Evolutionary conservation across 2,888 invertebrate species (phyloP), one percentile per base, ranked within the genome.

Genomic region (Campoletis raptor): DNA sequence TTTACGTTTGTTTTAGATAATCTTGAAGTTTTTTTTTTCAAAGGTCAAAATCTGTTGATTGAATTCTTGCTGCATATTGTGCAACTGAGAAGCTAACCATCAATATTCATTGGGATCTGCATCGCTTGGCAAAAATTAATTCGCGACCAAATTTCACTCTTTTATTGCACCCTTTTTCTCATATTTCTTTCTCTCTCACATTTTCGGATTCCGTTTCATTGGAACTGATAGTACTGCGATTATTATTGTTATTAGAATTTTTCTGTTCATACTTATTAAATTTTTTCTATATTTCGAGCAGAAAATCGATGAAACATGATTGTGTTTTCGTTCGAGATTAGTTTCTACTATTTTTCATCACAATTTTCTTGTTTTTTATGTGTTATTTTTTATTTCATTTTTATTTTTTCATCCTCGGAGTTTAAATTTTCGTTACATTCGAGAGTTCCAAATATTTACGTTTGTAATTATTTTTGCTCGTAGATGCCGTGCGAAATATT

Each of bases 381-480:
- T n/a, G n/a, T n/a, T n/a, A n/a, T n/a, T n/a, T n/a, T n/a, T n/a
- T n/a, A n/a, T n/a, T n/a, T n/a, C n/a, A n/a, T n/a, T n/a, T n/a
- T 57, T 57, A 24, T 10, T 24, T 54, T 21, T 24, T 10, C 1
- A n/a, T 66, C 64, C 30, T 9, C 12, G 8, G 5, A 64, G 30
- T 37, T 8, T 18, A 0, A 40, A 10, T 36, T 57, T n/a, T 21
- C 15, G 42, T 4, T 40, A 74, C 15, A 9, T 12, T 15, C 61
- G 8, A 0, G 36, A 6, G 12, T 40, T 40, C 18, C 6, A 78
- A 66, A 48, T 78, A 52, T 78, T 69, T 40, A 54, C 48, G 21
- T 24, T 40, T 24, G 18, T 66, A 24, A 52, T 64, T 81, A 64
- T 66, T 24, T 72, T 66, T 70, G 15, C 10, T 64, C 10, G 37